Evolutionary conservation across 1,140 invertebrate genomes (phyloP).

Genomic region (Nephotettix cincticeps): DNA sequence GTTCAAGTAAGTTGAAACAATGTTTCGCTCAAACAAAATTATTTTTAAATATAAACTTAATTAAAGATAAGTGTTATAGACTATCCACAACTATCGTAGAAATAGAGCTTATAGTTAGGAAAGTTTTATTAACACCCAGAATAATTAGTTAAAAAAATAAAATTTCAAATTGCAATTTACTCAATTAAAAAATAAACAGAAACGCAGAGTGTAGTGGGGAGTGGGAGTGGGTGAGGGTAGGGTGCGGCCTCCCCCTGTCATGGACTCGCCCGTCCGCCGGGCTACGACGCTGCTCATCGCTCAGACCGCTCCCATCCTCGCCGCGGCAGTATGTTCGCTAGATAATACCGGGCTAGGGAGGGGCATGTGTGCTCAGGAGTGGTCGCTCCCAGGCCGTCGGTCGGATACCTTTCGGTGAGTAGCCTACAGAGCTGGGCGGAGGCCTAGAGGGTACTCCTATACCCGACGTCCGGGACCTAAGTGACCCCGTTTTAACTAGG

Average conservation of each 20-base stretch:
- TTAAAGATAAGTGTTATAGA: too few species aligned
- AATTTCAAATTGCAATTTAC: not conserved
- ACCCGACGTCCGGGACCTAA: too few species aligned
- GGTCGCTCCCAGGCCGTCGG: not conserved
- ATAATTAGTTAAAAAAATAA: too few species aligned
- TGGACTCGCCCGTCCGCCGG: constrained; percentile 11
- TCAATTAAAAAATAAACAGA: not conserved
- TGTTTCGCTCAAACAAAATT: too few species aligned
- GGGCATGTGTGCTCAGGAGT: not conserved
- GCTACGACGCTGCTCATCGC: not conserved
- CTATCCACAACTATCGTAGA: too few species aligned
- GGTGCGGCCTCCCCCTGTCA: not conserved
- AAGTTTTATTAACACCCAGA: too few species aligned
- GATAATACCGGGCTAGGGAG: constrained; percentile 12
- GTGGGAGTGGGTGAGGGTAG: not conserved
- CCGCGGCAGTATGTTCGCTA: not conserved
- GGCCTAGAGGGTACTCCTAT: not conserved
- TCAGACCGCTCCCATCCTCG: constrained; percentile 12
- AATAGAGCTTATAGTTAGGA: too few species aligned
- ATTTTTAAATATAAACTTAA: too few species aligned
- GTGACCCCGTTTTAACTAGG: constrained; percentile 4
- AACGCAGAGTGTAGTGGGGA: not conserved
- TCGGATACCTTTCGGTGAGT: not conserved
- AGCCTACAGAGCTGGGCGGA: not conserved
- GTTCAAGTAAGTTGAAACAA: too few species aligned